Percentiles rank a stretch among this genome's conserved stretches.
phyloP scores from a whole-genome alignment of 2,113 vertebrate species.

The Pseudopipra pipra region DNA sequence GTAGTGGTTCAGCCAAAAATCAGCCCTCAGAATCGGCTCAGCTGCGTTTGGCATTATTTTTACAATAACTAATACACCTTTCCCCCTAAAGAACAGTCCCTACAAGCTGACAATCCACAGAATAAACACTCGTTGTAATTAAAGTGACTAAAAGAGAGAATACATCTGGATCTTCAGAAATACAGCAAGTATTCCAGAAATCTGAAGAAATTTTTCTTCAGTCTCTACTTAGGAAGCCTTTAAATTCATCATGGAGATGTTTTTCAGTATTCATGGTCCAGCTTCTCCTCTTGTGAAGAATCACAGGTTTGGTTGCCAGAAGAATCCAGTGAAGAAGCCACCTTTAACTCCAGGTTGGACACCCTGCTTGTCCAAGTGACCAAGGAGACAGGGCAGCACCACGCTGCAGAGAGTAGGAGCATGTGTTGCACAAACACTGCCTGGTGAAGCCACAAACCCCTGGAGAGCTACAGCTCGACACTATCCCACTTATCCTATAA shows the following conservation, averaged over 20 bases:
- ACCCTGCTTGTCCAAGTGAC: not conserved
- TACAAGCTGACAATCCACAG: not conserved
- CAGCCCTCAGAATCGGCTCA: not conserved
- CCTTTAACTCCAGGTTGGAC: not conserved
- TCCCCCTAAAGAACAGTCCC: not conserved
- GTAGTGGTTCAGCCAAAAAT: not conserved
- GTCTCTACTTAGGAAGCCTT: not conserved
- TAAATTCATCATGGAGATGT: not conserved
- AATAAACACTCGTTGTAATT: not conserved
- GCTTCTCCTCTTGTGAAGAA: not conserved
- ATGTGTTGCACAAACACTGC: not conserved
- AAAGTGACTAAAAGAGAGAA: not conserved
- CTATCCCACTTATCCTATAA: not conserved
- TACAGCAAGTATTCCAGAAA: not conserved
- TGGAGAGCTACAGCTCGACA: not conserved
- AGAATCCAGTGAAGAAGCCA: not conserved
- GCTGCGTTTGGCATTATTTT: not conserved
- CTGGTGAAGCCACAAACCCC: not conserved
- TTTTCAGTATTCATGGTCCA: not conserved
- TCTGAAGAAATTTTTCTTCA: not conserved
- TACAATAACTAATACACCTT: not conserved
- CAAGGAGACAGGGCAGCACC: not conserved
- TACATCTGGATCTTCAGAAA: not conserved
- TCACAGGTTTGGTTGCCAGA: accelerated
- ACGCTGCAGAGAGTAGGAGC: accelerated